phyloP scores from a whole-genome alignment of 1,140 invertebrate genomes.

The Hormaphis cornu region DNA sequence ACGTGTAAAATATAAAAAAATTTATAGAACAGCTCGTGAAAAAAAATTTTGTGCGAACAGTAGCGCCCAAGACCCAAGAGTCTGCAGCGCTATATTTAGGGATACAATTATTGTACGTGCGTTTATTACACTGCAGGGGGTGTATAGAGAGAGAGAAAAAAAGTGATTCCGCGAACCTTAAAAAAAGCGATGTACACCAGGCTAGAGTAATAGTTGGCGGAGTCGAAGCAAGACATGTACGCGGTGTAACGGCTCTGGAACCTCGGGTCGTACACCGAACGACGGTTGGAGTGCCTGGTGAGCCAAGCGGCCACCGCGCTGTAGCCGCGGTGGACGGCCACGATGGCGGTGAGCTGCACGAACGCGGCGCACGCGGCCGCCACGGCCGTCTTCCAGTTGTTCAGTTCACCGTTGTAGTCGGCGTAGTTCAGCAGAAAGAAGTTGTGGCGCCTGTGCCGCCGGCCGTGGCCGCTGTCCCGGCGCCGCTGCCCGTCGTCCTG shows the following conservation, averaged over 20 bases:
- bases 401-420: neutral
- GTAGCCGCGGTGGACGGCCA: neutral
- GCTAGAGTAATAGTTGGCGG: conserved; percentile 92
- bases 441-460: neutral
- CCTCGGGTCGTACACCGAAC: neutral
- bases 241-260: conserved; percentile 94
- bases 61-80: too few species aligned
- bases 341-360: conserved; percentile 9
- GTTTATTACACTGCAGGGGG: too few species aligned
- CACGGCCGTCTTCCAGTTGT: conserved; percentile 7
- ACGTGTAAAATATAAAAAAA: too few species aligned
- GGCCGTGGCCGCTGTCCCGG: neutral
- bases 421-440: conserved; percentile 22
- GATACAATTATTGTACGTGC: too few species aligned
- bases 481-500: neutral
- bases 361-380: neutral
- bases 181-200: conserved; percentile 96
- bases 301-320: conserved; percentile 1
- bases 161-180: conserved; percentile 58
- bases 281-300: neutral
- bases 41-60: too few species aligned
- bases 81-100: too few species aligned
- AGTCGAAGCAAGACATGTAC: conserved; percentile 95
- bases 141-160: neutral
- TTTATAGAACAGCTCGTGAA: too few species aligned